Evolutionary conservation across 2,888 invertebrate species (phyloP), one percentile per base, ranked within the genome.

Genomic region (Slavum lentiscoides): DNA sequence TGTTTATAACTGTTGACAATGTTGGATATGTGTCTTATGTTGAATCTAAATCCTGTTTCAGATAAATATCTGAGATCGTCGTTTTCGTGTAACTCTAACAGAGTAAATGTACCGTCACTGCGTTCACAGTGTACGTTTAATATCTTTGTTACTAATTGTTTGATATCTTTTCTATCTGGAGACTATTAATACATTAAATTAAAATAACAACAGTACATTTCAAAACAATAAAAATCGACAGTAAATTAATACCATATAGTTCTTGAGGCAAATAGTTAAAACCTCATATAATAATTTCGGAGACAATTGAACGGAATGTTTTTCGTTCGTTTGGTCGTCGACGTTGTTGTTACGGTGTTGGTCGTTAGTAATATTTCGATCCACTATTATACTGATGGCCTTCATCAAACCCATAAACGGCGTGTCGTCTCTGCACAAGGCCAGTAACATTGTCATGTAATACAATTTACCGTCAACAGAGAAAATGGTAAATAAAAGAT

Each of bases 41-140:
- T 77, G 53, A 77, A 77, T 69, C 69, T 49, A 37, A 55, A 70
- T 53, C 77, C 77, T 2, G 61, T 70, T 39, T 70, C 69, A 39
- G 62, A 53, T 15, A 77, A 11, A 7, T 13, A 37, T 17, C 53
- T 70, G 2, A 77, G 15, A 21, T 39, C 8, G 11, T 55, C 21
- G 19, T 69, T 62, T 39, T 61, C 37, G 53, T 62, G 37, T n/a
- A 77, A 21, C 9, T 77, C 37, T 11, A 21, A 61, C 62, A 21
- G 2, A 8, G 61, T 23, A 39, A 30, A 62, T 37, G 23, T 43
- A 49, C 59, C 58, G 30, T 39, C 37, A 37, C 55, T 8, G 8
- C 17, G 5, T 69, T 19, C 49, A 61, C 59, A 1, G 49, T 37
- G 49, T 30, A 61, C n/a, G 39, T 61, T n/a, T 23, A 59, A 6